Conservation (phyloP, 2,113 vertebrate species). For the Circaetus cinerascens region DNA sequence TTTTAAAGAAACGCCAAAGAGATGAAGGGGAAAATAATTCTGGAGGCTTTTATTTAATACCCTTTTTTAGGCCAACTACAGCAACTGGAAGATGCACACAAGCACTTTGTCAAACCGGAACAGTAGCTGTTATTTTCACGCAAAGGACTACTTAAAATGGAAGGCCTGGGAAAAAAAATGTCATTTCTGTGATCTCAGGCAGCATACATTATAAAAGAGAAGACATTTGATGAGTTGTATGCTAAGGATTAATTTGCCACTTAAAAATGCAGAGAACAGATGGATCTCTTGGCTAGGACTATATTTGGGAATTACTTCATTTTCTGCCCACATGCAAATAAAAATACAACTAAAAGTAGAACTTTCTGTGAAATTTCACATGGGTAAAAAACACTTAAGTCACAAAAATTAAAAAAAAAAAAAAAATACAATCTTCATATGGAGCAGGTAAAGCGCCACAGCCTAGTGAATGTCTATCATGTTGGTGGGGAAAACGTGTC, state of each 20-base stretch:
- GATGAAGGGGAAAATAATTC: not conserved
- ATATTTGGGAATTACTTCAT: conserved; percentile 60
- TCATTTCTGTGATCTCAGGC: conserved; percentile 12
- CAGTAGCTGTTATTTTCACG: not conserved
- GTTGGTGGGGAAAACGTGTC: accelerated
- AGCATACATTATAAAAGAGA: conserved; percentile 16
- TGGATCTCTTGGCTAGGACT: conserved; percentile 55
- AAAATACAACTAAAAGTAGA: conserved; percentile 48
- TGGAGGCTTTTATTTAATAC: not conserved
- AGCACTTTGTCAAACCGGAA: not conserved
- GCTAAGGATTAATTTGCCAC: conserved; percentile 54
- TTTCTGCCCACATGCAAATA: conserved; percentile 56
- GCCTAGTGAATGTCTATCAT: not conserved
- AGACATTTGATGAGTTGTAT: conserved; percentile 39
- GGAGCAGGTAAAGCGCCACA: not conserved
- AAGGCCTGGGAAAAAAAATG: not conserved
- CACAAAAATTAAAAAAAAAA: not conserved
- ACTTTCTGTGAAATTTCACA: conserved; percentile 17
- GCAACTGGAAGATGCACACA: not conserved
- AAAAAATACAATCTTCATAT: not conserved
- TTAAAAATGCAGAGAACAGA: conserved; percentile 61
- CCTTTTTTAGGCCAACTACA: not conserved
- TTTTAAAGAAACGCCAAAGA: not conserved
- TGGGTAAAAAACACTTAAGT: not conserved
- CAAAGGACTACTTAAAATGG: not conserved